Base-by-base conservation (phyloP, 2,797 vertebrate species). In the Vireo griseus region DNA sequence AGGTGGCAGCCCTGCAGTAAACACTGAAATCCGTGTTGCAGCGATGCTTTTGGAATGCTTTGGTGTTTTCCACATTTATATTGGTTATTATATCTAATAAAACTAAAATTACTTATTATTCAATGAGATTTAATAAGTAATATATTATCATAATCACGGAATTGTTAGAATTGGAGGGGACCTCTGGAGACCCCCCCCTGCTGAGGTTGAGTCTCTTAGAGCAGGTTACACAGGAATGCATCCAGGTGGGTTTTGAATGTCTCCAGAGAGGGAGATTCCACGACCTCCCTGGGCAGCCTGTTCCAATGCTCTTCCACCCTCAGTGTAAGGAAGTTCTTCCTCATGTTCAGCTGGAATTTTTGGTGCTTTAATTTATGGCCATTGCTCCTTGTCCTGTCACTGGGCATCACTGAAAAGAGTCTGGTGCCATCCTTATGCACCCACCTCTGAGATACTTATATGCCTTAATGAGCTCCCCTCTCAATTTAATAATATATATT, bases 41-140 rank as follows among this genome's bases (percentile, higher is more conserved):
- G 17, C 0, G 0, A 10, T 10, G 2, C 22, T 52, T 67, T 12
- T 29, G 35, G 33, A 76, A 72, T 5, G 9, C 26, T 44, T 42
- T 7, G 6, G 31, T 47, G 20, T 51, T 65, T 71, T 22, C 5
- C 2, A 2, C 19, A n/a, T 21, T 12, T 50, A 20, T 17, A 22
- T 5, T 16, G 18, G 10, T 65, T 55, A 44, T 75, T 37, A 26
- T 13, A 9, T 40, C 48, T 76, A 28, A 24, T 48, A 39, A 33
- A n/a, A 13, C 16, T 11, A 20, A 18, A 14, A 16, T 17, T 39
- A 33, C 17, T 28, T 31, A 40, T 21, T 51, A 19, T 31, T 71
- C 39, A 35, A 35, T 75, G 10, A 45, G 2, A 31, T 20, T 40
- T n/a, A 48, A 15, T 54, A 13, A 31, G 22, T 11, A 24, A 33